Evolutionary conservation across 2,113 vertebrate genomes (phyloP).

Genomic region (Spheniscus mendiculus): DNA sequence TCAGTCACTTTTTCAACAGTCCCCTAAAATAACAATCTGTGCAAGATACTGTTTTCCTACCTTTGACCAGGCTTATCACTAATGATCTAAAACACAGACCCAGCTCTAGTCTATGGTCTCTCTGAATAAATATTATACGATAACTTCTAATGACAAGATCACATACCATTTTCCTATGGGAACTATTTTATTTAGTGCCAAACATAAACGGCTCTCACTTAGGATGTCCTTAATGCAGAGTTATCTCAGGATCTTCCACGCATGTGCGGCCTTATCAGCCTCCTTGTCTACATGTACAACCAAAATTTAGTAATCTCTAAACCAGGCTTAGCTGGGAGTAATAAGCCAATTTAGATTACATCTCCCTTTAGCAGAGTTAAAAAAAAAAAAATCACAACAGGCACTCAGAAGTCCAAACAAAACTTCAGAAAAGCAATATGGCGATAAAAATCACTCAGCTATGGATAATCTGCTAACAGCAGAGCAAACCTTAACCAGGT

Average conservation of each 20-base stretch:
- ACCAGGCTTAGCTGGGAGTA: background rate
- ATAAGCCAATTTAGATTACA: background rate
- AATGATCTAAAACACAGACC: background rate
- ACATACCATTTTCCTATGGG: background rate
- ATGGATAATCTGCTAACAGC: background rate
- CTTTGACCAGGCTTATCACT: background rate
- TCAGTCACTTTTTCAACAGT: background rate
- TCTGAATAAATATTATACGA: background rate
- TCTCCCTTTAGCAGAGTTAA: background rate
- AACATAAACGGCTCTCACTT: background rate
- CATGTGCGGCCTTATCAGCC: background rate
- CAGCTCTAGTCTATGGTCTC: background rate
- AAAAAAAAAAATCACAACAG: background rate
- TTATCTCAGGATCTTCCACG: background rate
- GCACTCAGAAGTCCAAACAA: background rate
- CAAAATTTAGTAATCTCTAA: background rate
- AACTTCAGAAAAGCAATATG: background rate
- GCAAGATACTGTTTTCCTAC: background rate
- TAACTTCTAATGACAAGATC: background rate
- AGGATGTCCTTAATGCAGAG: background rate
- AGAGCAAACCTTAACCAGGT: background rate
- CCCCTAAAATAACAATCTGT: background rate
- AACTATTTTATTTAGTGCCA: background rate
- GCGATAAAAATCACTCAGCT: background rate
- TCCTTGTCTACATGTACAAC: background rate